A percentile compares a stretch with the other conserved stretches of the same genome.
These are phyloP conservation scores for Phymastichus coffea DNA, from an alignment of 1,140 invertebrate genomes.

Conservation along the genomic window DNA sequence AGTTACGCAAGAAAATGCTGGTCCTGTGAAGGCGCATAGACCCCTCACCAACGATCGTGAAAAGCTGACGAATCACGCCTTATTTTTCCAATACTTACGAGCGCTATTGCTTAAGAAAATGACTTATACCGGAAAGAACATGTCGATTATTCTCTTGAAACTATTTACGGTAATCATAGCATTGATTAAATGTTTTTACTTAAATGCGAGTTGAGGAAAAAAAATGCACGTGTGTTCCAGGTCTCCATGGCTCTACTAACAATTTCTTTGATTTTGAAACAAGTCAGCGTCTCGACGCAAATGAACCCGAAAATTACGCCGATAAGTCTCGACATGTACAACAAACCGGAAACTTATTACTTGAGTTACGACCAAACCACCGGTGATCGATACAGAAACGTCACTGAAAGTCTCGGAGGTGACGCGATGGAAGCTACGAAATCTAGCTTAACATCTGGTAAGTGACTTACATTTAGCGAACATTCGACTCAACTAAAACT, in stretches of 20 bases:
- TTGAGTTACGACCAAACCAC: conserved; percentile 30
- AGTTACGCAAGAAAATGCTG: conserved; percentile 36
- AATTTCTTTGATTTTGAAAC: conserved; percentile 39
- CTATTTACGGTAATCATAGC: conserved; percentile 34
- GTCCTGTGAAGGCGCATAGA: conserved; percentile 32
- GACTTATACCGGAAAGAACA: conserved; percentile 44
- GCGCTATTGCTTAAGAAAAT: conserved; percentile 46
- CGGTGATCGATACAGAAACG: conserved; percentile 29
- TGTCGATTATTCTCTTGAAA: conserved; percentile 34
- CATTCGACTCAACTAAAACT: no score
- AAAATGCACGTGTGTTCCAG: no score
- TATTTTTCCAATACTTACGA: no score
- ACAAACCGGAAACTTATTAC: conserved; percentile 37
- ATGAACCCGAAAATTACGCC: conserved; percentile 24
- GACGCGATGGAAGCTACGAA: not conserved
- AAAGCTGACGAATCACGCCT: no score
- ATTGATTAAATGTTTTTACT: no score
- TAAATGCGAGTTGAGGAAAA: no score
- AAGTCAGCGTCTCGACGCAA: conserved; percentile 34
- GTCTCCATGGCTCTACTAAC: conserved; percentile 38
- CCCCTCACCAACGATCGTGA: no score
- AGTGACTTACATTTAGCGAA: no score
- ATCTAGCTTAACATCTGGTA: no score
- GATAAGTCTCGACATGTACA: conserved; percentile 39
- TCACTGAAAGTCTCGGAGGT: conserved; percentile 13